Conservation (phyloP, 1,140 invertebrate species). For the Drosophila nebulosa region DNA sequence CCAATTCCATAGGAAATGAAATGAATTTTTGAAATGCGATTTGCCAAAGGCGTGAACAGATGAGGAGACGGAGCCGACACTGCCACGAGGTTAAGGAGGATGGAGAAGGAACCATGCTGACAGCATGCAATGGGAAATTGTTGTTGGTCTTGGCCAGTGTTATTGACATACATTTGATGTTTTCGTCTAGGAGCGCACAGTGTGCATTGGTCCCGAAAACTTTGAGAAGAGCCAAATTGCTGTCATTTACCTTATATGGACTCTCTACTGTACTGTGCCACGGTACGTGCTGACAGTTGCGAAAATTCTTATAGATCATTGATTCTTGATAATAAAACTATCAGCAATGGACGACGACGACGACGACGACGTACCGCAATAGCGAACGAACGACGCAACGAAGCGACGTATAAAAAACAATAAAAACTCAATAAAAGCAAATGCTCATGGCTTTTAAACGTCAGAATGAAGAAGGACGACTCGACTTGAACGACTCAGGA, state of each 20-base stretch:
- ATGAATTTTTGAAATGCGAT: conserved; percentile 70
- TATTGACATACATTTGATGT: conserved; percentile 67
- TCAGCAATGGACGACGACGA: conserved; percentile 42
- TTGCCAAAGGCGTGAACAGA: conserved; percentile 34
- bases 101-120: conserved; percentile 34
- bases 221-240: not conserved
- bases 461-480: conserved; percentile 42
- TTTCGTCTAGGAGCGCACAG: conserved; percentile 39
- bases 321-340: conserved; percentile 76
- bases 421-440: conserved; percentile 78
- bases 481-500: conserved; percentile 5
- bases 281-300: conserved; percentile 48
- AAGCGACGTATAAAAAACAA: conserved; percentile 70
- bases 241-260: not conserved
- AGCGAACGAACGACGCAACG: conserved; percentile 17
- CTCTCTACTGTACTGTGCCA: conserved; percentile 10
- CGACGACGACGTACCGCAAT: conserved; percentile 33
- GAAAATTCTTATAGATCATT: conserved; percentile 72
- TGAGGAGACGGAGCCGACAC: not conserved
- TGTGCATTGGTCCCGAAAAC: conserved; percentile 19
- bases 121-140: conserved; percentile 37
- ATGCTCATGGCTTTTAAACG: conserved; percentile 73
- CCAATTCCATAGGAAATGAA: conserved; percentile 48
- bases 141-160: conserved; percentile 52
- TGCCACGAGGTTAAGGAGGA: not conserved